phyloP scores from a whole-genome alignment of 2,797 vertebrate genomes.

The Hydrophis major region DNA sequence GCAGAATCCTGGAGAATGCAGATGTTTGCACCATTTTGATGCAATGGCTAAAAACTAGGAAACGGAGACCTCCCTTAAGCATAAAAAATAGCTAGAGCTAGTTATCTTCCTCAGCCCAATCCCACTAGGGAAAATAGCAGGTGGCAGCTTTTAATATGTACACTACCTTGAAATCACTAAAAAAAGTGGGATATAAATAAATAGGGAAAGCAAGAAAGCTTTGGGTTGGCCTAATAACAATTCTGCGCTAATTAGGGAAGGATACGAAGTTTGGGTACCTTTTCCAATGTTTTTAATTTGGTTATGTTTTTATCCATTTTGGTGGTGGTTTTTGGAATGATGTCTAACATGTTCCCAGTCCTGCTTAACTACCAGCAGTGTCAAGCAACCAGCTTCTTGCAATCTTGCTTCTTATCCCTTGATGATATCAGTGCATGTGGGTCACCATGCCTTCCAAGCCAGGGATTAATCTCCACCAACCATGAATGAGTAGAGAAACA shows the following conservation, averaged over 20 bases:
- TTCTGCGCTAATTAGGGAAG: background rate
- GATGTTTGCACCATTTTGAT: background rate
- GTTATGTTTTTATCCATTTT: background rate
- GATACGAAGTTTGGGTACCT: background rate
- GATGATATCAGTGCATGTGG: background rate
- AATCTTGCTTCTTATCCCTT: conserved; percentile 1
- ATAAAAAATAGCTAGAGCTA: background rate
- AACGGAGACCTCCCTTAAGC: background rate
- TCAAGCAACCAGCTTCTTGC: conserved; percentile 1
- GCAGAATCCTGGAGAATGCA: background rate
- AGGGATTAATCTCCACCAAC: background rate
- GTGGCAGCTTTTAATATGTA: background rate
- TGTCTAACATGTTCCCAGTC: background rate
- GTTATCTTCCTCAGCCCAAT: background rate
- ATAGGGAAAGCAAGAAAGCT: background rate
- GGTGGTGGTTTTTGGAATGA: background rate
- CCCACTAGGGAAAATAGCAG: background rate
- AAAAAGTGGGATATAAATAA: background rate
- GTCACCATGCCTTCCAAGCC: background rate
- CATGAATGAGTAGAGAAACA: conserved; percentile 27
- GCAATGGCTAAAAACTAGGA: background rate
- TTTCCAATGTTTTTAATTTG: background rate
- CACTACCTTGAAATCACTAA: background rate
- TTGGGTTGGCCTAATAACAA: background rate
- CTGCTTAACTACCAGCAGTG: background rate